These are phyloP conservation scores for Chascanopsetta lugubris DNA, from an alignment of 2,113 vertebrate species.

Conservation along the genomic window DNA sequence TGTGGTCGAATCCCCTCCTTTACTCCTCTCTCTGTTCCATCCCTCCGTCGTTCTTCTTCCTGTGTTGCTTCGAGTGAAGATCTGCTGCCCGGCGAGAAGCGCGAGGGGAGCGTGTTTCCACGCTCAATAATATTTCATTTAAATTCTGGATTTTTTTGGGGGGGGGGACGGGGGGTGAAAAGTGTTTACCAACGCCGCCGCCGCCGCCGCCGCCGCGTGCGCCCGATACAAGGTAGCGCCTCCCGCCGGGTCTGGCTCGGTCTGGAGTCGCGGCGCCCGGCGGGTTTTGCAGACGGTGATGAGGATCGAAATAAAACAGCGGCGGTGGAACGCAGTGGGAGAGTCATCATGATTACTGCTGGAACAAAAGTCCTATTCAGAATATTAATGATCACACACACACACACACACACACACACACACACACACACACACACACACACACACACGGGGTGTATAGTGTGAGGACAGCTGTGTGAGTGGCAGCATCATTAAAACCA, in stretches of 20 bases:
- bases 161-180: too few species aligned
- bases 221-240: constrained; percentile 26
- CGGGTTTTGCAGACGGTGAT: constrained; percentile 17
- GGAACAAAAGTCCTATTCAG: constrained; percentile 3
- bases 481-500: constrained; percentile 58
- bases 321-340: constrained; percentile 26
- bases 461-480: constrained; percentile 36
- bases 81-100: constrained; percentile 53
- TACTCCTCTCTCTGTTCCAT: constrained; percentile 49
- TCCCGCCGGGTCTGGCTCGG: constrained; percentile 14
- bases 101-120: constrained; percentile 39
- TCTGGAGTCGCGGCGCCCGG: constrained; percentile 22
- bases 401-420: constrained; percentile 5
- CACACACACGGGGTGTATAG: background rate
- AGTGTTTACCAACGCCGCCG: constrained; percentile 21
- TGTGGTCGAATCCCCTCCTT: constrained; percentile 31
- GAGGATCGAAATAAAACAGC: constrained; percentile 31
- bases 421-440: background rate
- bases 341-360: background rate
- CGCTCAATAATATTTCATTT: constrained; percentile 58
- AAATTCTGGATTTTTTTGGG: constrained; percentile 36
- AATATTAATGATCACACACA: constrained; percentile 9
- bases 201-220: constrained; percentile 13
- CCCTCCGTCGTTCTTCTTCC: constrained; percentile 46
- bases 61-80: constrained; percentile 61